Evolutionary conservation across 2,888 invertebrate species (phyloP), one percentile per base, ranked within the genome.

Genomic region (Caenorhabditis drosophilae): DNA sequence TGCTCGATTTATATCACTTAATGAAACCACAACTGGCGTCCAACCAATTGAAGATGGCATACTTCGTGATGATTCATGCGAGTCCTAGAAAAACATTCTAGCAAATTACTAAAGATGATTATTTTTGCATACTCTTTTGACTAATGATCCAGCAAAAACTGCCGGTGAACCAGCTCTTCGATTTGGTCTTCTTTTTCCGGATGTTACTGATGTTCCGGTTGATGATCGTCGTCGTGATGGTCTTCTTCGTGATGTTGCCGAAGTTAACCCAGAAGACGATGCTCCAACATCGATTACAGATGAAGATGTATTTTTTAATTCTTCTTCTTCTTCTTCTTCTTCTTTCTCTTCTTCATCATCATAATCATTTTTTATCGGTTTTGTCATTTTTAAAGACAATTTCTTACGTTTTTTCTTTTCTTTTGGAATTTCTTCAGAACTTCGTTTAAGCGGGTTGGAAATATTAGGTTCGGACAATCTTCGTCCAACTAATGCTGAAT

Each of bases 1-100:
- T 25, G 67, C 56, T 15, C 60, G 51, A 6, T 60, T 57, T 0
- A 50, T 40, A 40, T 52, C 16, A 62, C 57, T 52, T n/a, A 73
- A 48, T 0, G 73, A 73, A 4, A 70, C 70, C 11, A 70, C 68
- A 16, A 70, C 68, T 4, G 68, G 70, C 9, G 67, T 55, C 66
- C 68, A 68, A 2, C 60, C 70, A 35, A 64, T 50, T 0, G 69
- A 59, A 9, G 50, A 58, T 1, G 72, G 68, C 59, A 62, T 63
- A 40, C 68, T 68, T 34, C 56, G 25, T 42, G 58, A 66, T 0
- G 60, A 66, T 26, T 61, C 59, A n/a, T 62, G 58, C 7, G 58
- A 58, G 15, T 58, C 63, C 42, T 49, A 42, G 9, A 35, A 55
- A 3, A 23, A 15, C 9, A 20, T 48, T 23, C 20, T 18, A 36